These are phyloP conservation scores for Mythimna pallens DNA, from an alignment of 2,888 invertebrate genomes.

Conservation along the genomic window DNA sequence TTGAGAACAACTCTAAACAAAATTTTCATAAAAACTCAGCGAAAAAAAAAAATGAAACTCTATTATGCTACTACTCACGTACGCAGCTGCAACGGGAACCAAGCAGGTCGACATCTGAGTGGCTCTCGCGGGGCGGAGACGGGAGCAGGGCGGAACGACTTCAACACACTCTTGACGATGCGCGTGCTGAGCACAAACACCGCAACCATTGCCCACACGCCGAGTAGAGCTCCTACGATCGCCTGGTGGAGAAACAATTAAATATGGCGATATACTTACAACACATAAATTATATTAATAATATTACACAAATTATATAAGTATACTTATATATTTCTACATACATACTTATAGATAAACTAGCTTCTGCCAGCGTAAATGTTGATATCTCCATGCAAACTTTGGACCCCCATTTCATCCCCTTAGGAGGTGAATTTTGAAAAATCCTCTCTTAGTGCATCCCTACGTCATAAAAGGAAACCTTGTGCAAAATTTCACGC, in stretches of 20 bases:
- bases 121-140: constrained; percentile 78
- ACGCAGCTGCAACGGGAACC: constrained; percentile 79
- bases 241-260: constrained; percentile 64
- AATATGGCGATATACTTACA: too few relatives aligned
- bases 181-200: constrained; percentile 77
- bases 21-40: rapidly evolving
- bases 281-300: too few relatives aligned
- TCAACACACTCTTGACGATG: constrained; percentile 78
- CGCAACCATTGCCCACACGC: constrained; percentile 75
- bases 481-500: too few relatives aligned
- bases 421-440: too few relatives aligned
- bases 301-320: too few relatives aligned
- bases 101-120: constrained; percentile 76
- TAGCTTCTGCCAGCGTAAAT: too few relatives aligned
- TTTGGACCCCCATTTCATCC: too few relatives aligned
- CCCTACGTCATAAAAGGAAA: too few relatives aligned
- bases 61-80: constrained; percentile 77
- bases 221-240: constrained; percentile 79
- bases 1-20: constrained; percentile 18
- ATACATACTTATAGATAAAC: too few relatives aligned
- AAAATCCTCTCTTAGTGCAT: too few relatives aligned
- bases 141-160: constrained; percentile 79
- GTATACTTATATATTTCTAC: too few relatives aligned
- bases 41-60: neutral
- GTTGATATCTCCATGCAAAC: too few relatives aligned